These are phyloP conservation scores for Cecidostiba fungosa DNA, from an alignment of 2,888 invertebrate species.

Conservation along the genomic window DNA sequence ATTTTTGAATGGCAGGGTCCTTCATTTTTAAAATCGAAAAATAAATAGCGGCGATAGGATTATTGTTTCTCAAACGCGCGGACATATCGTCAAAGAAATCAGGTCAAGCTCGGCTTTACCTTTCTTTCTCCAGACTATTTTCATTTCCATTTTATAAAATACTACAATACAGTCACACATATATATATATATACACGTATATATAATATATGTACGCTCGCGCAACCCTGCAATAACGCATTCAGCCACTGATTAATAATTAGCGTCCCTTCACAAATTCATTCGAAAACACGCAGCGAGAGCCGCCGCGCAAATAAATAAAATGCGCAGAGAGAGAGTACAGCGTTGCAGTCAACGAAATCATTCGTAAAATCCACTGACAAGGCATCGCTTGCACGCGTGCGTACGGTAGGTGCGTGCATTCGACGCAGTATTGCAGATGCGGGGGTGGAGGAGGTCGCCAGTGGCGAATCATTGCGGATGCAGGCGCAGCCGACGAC, in stretches of 20 bases:
- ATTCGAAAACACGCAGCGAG: too few relatives aligned
- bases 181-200: too few relatives aligned
- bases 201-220: too few relatives aligned
- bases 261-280: too few relatives aligned
- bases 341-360: neutral
- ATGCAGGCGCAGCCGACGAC: slow-evolving; percentile 50
- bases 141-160: neutral
- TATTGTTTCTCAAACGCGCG: neutral
- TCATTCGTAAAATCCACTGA: slow-evolving; percentile 6
- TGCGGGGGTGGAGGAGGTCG: neutral
- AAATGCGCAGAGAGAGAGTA: too few relatives aligned
- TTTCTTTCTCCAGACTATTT: neutral
- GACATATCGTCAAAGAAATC: neutral
- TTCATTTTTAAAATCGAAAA: neutral
- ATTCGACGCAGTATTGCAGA: neutral
- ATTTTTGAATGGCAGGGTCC: neutral
- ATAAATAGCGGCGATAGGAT: neutral
- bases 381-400: slow-evolving; percentile 1
- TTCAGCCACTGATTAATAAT: too few relatives aligned
- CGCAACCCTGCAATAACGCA: too few relatives aligned
- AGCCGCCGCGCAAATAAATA: too few relatives aligned
- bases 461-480: slow-evolving; percentile 38
- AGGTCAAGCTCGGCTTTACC: neutral
- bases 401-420: neutral
- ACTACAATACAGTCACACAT: too few relatives aligned